Evolutionary conservation across 2,888 invertebrate genomes (phyloP).

Genomic region (Drosophila maculinotata): DNA sequence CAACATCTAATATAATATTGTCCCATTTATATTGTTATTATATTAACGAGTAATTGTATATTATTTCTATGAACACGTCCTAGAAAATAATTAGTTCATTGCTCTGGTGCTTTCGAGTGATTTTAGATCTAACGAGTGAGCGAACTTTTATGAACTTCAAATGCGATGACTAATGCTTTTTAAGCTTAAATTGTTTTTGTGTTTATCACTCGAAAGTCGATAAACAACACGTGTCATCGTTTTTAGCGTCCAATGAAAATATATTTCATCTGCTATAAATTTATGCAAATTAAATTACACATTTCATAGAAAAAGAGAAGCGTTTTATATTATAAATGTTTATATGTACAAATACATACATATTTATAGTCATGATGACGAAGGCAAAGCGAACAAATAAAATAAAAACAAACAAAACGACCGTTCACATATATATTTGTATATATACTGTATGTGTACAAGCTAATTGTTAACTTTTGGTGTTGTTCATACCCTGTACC

Average conservation of each 20-base stretch:
- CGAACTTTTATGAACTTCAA: conserved; percentile 14
- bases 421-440: conserved; percentile 6
- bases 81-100: conserved; percentile 5
- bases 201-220: conserved; percentile 32
- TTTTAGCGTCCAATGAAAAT: neutral
- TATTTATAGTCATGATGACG: conserved; percentile 46
- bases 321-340: neutral
- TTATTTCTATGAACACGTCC: neutral
- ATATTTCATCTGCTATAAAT: conserved; percentile 10
- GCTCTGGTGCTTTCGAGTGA: neutral
- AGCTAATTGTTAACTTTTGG: conserved; percentile 3
- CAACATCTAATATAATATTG: no score
- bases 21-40: neutral
- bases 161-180: conserved; percentile 31
- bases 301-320: conserved; percentile 5
- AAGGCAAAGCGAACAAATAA: conserved; percentile 35
- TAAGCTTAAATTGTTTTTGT: conserved; percentile 8
- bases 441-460: conserved; percentile 1
- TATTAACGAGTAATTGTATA: neutral
- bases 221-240: conserved; percentile 40
- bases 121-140: neutral
- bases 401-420: conserved; percentile 56
- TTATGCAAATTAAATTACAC: conserved; percentile 14
- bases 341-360: conserved; percentile 3
- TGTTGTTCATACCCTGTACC: neutral